Conservation (phyloP, 2,888 invertebrate species). For the Melanostoma scalare region DNA sequence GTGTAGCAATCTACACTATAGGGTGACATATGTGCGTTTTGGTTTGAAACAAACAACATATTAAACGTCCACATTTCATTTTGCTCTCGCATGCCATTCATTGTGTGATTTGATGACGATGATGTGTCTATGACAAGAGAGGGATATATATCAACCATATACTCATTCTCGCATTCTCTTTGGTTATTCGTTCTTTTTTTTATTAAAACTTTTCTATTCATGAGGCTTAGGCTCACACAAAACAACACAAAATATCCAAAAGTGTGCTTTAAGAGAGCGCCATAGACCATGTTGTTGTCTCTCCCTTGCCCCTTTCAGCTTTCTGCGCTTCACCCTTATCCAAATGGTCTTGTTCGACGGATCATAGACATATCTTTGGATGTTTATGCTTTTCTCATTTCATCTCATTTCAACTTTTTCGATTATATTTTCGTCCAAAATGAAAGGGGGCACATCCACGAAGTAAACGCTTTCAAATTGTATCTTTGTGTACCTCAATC, state of each 20-base stretch:
- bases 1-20: constrained; percentile 29
- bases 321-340: background rate
- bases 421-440: constrained; percentile 54
- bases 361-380: constrained; percentile 58
- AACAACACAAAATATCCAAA: constrained; percentile 35
- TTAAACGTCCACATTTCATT: constrained; percentile 4
- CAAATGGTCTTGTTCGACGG: constrained; percentile 1
- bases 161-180: constrained; percentile 50
- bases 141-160: constrained; percentile 53
- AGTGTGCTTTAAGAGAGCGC: constrained; percentile 57
- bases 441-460: constrained; percentile 7
- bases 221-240: constrained; percentile 32
- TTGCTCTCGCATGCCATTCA: constrained; percentile 60
- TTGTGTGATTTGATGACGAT: constrained; percentile 64
- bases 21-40: constrained; percentile 67
- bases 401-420: constrained; percentile 66
- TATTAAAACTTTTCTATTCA: constrained; percentile 27
- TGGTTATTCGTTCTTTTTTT: constrained; percentile 55
- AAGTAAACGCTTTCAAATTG: constrained; percentile 63
- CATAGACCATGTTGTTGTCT: constrained; percentile 9
- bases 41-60: constrained; percentile 1
- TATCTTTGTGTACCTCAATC: constrained; percentile 3
- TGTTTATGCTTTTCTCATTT: constrained; percentile 65
- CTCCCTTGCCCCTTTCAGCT: constrained; percentile 6
- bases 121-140: constrained; percentile 67